Percentiles rank a stretch among this genome's conserved stretches.
These are phyloP conservation scores for Eumacrocentrus americanus DNA, from an alignment of 2,888 invertebrate species.

Conservation along the genomic window DNA sequence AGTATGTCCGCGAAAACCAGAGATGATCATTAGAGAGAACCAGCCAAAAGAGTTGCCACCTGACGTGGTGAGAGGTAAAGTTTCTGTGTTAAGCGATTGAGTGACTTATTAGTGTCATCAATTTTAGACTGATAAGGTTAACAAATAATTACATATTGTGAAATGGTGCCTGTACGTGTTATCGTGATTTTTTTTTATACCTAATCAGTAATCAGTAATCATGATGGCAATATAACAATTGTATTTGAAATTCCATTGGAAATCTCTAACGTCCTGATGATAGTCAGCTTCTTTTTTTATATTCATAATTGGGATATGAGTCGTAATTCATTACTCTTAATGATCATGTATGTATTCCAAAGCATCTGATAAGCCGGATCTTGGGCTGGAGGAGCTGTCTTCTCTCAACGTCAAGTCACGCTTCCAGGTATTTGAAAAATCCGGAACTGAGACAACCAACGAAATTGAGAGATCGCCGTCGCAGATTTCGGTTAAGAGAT, in stretches of 20 bases:
- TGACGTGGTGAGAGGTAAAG: slow-evolving; percentile 87
- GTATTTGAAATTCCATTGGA: not conserved
- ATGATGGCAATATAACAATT: no score
- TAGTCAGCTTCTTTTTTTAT: not conserved
- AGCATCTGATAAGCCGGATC: slow-evolving; percentile 87
- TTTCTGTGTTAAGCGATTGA: slow-evolving; percentile 19
- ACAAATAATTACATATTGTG: no score
- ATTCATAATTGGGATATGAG: not conserved
- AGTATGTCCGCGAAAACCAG: slow-evolving; percentile 77
- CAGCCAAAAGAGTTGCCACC: slow-evolving; percentile 88
- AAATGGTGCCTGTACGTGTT: slow-evolving; percentile 13
- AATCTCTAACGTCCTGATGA: no score
- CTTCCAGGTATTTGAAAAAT: slow-evolving; percentile 82
- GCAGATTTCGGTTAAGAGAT: slow-evolving; percentile 68
- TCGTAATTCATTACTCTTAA: no score
- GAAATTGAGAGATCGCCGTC: slow-evolving; percentile 64
- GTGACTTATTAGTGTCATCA: slow-evolving; percentile 16
- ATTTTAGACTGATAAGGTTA: slow-evolving; percentile 4
- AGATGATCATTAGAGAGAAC: slow-evolving; percentile 91
- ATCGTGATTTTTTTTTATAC: no score
- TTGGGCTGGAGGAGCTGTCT: slow-evolving; percentile 82
- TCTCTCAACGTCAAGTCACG: slow-evolving; percentile 83
- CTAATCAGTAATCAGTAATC: no score
- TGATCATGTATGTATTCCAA: no score
- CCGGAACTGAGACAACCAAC: slow-evolving; percentile 60